Base-by-base conservation (phyloP, 1,140 invertebrate genomes). In the Harlomillsia oculata region DNA sequence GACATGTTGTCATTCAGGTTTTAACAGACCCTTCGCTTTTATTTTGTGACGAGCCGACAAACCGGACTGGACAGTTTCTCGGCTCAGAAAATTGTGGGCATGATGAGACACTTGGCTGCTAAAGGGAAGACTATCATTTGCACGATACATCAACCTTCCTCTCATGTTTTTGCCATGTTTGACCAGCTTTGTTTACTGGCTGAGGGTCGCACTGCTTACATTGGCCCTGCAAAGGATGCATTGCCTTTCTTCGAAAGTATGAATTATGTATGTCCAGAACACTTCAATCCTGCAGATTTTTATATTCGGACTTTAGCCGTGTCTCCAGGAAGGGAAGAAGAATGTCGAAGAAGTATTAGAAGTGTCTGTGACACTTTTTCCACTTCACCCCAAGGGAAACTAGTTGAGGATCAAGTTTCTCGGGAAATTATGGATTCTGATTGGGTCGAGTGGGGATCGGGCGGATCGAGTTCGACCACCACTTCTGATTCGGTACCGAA, bases 71-170 rank as follows among this genome's bases (percentile, higher is more conserved):
- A 92, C 68, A 88, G 85, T 70, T 88, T 78, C 66, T 85, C 80
- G 56, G 86, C 88, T 1, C 79, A 79, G 29, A 74, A 79, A 11
- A 82, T 90, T 1, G 79, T 89, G 5, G 77, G 79, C 53, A 80
- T 82, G 1, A 72, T 92, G 40, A 72, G 78, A 65, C 72, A 76
- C 44, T 69, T 87, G 20, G 80, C 82, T 1, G 69, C 70, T 39
- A 76, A 74, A 44, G 85, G 79, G 37, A 86, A 86, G 74, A 80
- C 85, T 30, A 81, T 91, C 9, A 78, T 92, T 20, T 87, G 85
- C 64, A 85, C 87, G 0, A 83, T 92, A 29, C 89, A 93, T 72
- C 89, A 93, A 67, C 89, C 89, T 0, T 84, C 86, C 6, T 90
- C 87, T 5, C 83, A 85, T 56, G 77, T 91, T 5, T 87, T 89